Percentiles rank a stretch among this genome's conserved stretches.
Evolutionary conservation across 2,888 invertebrate genomes (phyloP).

Genomic region (Scaptomyza caliginosa): DNA sequence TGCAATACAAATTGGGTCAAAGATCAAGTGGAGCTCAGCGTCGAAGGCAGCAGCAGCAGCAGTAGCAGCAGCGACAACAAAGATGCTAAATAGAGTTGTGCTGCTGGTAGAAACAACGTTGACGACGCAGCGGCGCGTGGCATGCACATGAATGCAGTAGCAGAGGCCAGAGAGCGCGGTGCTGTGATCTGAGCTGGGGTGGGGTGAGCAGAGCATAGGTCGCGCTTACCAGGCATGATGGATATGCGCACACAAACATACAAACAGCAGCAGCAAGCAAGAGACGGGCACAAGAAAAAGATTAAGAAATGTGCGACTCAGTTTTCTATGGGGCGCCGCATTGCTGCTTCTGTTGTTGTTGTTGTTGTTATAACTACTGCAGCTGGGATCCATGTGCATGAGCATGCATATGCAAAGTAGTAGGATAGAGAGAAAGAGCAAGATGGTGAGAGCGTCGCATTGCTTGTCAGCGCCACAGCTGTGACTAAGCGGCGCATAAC

Average conservation of each 20-base stretch:
- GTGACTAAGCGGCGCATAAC: constrained; percentile 79
- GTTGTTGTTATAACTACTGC: constrained; percentile 18
- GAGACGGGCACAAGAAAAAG: constrained; percentile 65
- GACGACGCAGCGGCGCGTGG: constrained; percentile 74
- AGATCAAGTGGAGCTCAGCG: constrained; percentile 79
- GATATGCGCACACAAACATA: constrained; percentile 48
- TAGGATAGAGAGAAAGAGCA: constrained; percentile 18
- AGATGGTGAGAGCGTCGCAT: constrained; percentile 33
- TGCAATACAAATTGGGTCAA: constrained; percentile 79
- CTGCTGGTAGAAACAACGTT: constrained; percentile 36
- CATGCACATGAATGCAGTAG: constrained; percentile 62
- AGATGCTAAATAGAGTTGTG: constrained; percentile 73
- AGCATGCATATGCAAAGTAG: constrained; percentile 64
- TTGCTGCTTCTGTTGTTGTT: constrained; percentile 29
- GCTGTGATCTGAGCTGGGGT: background rate
- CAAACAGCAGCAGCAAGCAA: constrained; percentile 24
- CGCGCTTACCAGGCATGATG: constrained; percentile 72
- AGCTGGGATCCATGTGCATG: constrained; percentile 49
- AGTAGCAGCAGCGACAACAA: constrained; percentile 29
- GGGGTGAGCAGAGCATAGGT: constrained; percentile 58
- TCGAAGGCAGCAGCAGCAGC: constrained; percentile 39
- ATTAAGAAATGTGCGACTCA: constrained; percentile 74
- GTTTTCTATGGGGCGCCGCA: constrained; percentile 48
- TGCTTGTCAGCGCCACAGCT: constrained; percentile 73
- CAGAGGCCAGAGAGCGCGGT: constrained; percentile 28